Base-by-base conservation (phyloP, 2,797 vertebrate species). In the Nasua narica region DNA sequence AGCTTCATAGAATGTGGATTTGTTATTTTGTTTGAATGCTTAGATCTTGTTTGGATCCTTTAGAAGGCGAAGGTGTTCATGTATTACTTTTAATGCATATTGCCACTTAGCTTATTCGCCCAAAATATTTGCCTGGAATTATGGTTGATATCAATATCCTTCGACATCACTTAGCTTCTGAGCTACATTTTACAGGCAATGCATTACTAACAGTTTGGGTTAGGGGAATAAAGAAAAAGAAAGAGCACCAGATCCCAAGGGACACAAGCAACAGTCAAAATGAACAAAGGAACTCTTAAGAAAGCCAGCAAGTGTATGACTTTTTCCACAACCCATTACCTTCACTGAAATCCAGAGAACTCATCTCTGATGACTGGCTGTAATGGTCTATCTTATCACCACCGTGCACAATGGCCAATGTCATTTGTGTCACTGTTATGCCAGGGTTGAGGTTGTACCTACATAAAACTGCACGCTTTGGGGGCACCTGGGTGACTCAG, bases 1-100 rank as follows among this genome's bases (percentile, higher is more conserved):
- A 46, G 29, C 32, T 10, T 46, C 12, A 0, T 0, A 11, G 13
- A 14, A 16, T 0, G 5, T 23, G 1, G 14, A 50, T 72, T 43
- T 14, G 7, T 32, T 43, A 2, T 7, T 93, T 62, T n/a, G 11
- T 50, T 74, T 82, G 9, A 69, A 32, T n/a, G n/a, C 5, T 69
- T 40, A 18, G 8, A 11, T 32, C 27, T 13, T 13, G 7, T 43
- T 37, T 52, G n/a, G 14, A 72, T 95, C 43, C 43, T 40, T 91
- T 5, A 65, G 35, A 93, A 74, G 40, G 32, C 29, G 3, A 88
- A 46, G 12, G 35, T 8, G 15, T 37, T n/a, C 9, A 0, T 32
- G 3, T 23, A 13, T 79, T 62, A 35, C n/a, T 90, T 87, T 37
- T 10, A 60, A 23, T 19, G 40, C 43, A 21, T 29, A 29, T 6